Conservation (phyloP, 2,113 vertebrate genomes). For the Delphinus delphis region DNA sequence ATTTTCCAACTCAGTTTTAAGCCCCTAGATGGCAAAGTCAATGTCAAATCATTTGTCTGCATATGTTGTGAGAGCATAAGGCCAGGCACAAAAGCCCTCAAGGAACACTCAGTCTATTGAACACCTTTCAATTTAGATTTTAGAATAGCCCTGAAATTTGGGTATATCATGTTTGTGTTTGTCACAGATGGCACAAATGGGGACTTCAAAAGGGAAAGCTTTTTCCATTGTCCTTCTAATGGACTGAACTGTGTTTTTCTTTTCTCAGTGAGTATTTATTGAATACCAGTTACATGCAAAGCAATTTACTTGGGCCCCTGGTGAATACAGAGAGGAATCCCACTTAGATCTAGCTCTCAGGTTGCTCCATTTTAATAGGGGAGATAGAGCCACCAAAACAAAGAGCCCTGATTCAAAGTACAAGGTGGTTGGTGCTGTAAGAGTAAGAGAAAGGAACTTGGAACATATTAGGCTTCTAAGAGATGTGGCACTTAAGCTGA, state of each 20-base stretch:
- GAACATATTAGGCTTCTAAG: conserved; percentile 33
- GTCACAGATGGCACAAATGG: not conserved
- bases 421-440: conserved; percentile 21
- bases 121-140: not conserved
- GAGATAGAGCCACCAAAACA: conserved; percentile 14
- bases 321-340: conserved; percentile 29
- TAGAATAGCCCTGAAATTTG: not conserved
- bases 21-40: not conserved
- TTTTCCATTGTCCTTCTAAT: conserved; percentile 7
- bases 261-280: conserved; percentile 36
- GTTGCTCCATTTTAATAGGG: not conserved
- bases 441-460: not conserved
- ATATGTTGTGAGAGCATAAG: not conserved
- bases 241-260: not conserved
- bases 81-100: not conserved
- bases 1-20: conserved; percentile 46
- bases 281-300: conserved; percentile 2
- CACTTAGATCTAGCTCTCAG: conserved; percentile 2
- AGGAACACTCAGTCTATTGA: not conserved
- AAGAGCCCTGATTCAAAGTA: conserved; percentile 24
- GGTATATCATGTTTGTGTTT: not conserved
- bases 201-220: conserved; percentile 31
- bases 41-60: not conserved
- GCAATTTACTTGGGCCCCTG: not conserved
- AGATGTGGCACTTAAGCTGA: not conserved